A percentile compares a stretch with the other conserved stretches of the same genome.
Conservation (phyloP, 2,888 invertebrate species). For the Drosophila bunnanda region DNA sequence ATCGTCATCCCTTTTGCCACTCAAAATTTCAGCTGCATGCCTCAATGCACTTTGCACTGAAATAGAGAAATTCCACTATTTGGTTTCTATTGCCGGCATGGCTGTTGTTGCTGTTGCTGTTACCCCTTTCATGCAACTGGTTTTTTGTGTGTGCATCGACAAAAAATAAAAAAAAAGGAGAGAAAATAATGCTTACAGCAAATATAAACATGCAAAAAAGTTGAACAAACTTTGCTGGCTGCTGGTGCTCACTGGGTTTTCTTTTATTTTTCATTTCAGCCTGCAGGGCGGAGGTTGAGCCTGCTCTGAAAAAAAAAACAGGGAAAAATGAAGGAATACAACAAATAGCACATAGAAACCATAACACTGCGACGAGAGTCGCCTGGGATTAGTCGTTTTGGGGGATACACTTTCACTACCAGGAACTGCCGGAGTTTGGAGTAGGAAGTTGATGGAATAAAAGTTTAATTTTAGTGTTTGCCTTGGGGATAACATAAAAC, state of each 20-base stretch:
- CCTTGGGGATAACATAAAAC: not conserved
- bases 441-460: constrained; percentile 13
- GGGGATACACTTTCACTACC: constrained; percentile 41
- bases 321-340: constrained; percentile 33
- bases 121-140: constrained; percentile 72
- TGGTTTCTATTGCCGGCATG: constrained; percentile 39
- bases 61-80: constrained; percentile 61
- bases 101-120: constrained; percentile 39
- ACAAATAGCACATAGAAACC: constrained; percentile 35
- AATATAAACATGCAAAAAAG: constrained; percentile 62
- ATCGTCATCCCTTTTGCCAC: constrained; percentile 44
- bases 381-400: constrained; percentile 33
- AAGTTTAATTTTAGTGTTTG: constrained; percentile 32
- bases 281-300: constrained; percentile 59
- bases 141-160: constrained; percentile 65
- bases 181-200: constrained; percentile 65
- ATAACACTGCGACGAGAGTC: constrained; percentile 16
- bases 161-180: constrained; percentile 50
- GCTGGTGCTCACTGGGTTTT: constrained; percentile 2
- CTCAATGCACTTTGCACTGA: constrained; percentile 71
- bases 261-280: constrained; percentile 18
- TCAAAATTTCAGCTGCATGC: constrained; percentile 56
- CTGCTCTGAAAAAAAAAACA: constrained; percentile 36
- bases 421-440: constrained; percentile 5
- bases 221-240: constrained; percentile 66